Percentiles rank a stretch among this genome's conserved stretches.
Evolutionary conservation across 92 coral and sea anemone species (phyloP).

Genomic region (Metridium senile): DNA sequence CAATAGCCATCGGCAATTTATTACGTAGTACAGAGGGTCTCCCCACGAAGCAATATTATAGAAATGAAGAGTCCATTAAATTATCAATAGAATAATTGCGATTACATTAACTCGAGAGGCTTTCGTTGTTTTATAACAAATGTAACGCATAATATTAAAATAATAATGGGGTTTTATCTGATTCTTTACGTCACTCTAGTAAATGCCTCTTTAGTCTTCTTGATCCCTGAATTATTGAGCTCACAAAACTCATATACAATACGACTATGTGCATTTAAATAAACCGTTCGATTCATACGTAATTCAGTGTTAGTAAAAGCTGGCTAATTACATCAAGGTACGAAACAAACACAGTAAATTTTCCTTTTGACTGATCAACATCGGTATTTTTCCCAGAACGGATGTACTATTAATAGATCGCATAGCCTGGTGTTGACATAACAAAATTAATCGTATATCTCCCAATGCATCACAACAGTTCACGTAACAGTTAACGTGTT

Average conservation of each 20-base stretch:
- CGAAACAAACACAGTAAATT: too few relatives aligned
- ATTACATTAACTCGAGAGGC: background rate
- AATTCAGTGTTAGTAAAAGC: too few relatives aligned
- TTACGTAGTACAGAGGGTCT: background rate
- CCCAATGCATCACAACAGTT: constrained; percentile 6
- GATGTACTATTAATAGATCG: constrained; percentile 17
- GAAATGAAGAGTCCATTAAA: background rate
- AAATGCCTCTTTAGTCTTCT: constrained; percentile 1
- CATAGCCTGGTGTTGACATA: constrained; percentile 15
- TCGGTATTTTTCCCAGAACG: constrained; percentile 36
- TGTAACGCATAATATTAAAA: too few relatives aligned
- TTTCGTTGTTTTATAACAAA: too few relatives aligned
- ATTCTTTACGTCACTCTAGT: background rate
- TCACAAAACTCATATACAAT: background rate
- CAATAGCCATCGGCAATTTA: background rate
- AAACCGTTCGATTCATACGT: too few relatives aligned
- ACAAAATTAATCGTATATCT: constrained; percentile 22
- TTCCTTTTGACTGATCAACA: too few relatives aligned
- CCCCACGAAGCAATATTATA: background rate
- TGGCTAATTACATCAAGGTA: too few relatives aligned
- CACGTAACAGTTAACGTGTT: constrained; percentile 4
- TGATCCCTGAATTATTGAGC: background rate
- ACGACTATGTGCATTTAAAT: constrained; percentile 3
- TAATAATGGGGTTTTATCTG: too few relatives aligned
- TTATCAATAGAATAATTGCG: background rate